These are phyloP conservation scores for Anastatus disparis DNA, from an alignment of 1,140 invertebrate genomes.

Conservation along the genomic window DNA sequence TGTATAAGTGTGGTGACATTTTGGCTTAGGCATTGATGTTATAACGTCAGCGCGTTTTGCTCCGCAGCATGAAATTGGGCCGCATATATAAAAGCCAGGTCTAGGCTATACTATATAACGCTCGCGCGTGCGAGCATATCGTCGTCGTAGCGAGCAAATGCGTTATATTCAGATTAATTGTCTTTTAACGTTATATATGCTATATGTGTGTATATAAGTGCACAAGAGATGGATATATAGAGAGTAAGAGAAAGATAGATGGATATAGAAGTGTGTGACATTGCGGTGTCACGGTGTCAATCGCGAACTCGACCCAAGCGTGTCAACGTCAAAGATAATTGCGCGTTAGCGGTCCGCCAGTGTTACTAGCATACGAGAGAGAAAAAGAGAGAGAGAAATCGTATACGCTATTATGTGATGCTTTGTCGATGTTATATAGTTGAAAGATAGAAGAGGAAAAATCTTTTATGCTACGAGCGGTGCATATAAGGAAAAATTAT, in stretches of 20 bases:
- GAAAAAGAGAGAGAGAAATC: too few species aligned
- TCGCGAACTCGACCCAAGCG: conserved; percentile 27
- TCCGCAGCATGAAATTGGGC: conserved; percentile 16
- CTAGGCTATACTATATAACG: too few species aligned
- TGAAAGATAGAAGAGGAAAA: too few species aligned
- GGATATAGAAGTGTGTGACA: conserved; percentile 16
- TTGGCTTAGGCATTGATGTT: conserved; percentile 39
- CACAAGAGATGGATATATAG: too few species aligned
- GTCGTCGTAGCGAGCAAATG: too few species aligned
- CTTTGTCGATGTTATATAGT: too few species aligned
- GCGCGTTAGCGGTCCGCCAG: background rate
- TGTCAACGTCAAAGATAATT: conserved; percentile 35
- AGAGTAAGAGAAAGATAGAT: background rate
- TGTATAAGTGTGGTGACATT: background rate
- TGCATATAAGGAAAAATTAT: too few species aligned
- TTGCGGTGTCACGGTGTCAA: conserved; percentile 35
- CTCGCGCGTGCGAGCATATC: conserved; percentile 41
- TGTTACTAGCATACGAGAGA: too few species aligned
- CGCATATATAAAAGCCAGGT: too few species aligned
- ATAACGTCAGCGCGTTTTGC: background rate
- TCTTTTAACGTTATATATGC: conserved; percentile 49
- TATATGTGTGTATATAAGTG: too few species aligned
- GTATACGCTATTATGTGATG: too few species aligned
- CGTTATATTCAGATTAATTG: conserved; percentile 58
- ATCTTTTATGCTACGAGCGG: too few species aligned